Base-by-base conservation (phyloP, 1,140 invertebrate genomes). In the Sinonovacula constricta region DNA sequence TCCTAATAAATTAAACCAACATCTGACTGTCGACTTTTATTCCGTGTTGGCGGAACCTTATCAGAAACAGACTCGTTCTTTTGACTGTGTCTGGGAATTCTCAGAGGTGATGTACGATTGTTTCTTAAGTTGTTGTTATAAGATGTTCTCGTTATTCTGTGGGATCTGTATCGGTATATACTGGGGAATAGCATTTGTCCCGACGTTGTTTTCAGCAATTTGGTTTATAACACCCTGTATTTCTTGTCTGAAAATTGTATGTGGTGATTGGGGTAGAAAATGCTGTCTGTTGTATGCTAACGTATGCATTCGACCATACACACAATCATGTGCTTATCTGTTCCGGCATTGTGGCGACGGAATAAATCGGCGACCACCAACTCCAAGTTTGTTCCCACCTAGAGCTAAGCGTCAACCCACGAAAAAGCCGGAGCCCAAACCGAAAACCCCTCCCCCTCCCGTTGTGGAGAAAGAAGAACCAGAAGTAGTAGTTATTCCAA, bases 81-180 rank as follows among this genome's bases (percentile, higher is more conserved):
- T 78, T 28, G 75, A 78, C 65, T 68, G 63, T 62, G 33, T 78
- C 18, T 78, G 75, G 75, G 75, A 78, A 60, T 78, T 66, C 62
- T 68, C 66, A 26, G 65, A 78, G 53, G 45, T 53, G 0, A 22
- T 22, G 51, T 78, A 39, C n/a, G 66, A 69, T 7, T 78, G 75
- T 62, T 60, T 49, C n/a, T 28, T 31, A 53, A 45, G 49, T 0
- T 67, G 53, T 18, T 31, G 39, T 15, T 77, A 68, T 34, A 60
- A 60, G 28, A 7, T 68, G 0, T 56, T 56, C 22, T 22, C 49
- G 15, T 36, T 77, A 28, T 68, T 57, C 14, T 78, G 75, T 51
- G 66, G 75, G 5, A 7, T 49, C 15, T 78, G 75, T n/a, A 69
- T 78, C 2, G 75, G 65, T 15, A 62, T 63, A 5, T n/a, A n/a